These are phyloP conservation scores for Chromoteleia sp. DNA, from an alignment of 2,888 invertebrate genomes.

Conservation along the genomic window DNA sequence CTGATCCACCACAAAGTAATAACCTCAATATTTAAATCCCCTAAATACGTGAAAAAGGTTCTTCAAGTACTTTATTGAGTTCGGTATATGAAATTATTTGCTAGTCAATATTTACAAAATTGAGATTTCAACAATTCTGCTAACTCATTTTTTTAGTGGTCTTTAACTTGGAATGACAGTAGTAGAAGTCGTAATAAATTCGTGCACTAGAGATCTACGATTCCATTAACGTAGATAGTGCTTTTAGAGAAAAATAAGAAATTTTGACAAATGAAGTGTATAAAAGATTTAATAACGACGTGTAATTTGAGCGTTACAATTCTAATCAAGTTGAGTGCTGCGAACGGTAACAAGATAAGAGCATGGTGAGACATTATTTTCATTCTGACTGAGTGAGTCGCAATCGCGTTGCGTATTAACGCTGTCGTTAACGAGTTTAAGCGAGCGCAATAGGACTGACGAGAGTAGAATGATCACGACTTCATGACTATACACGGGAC, in stretches of 20 bases:
- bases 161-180: too few species aligned
- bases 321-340: conserved; percentile 64
- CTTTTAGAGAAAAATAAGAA: conserved; percentile 17
- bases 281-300: conserved; percentile 63
- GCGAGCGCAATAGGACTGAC: conserved; percentile 66
- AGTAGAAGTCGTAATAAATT: too few species aligned
- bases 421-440: conserved; percentile 71
- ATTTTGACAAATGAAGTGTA: conserved; percentile 40
- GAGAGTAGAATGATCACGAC: conserved; percentile 67
- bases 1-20: too few species aligned
- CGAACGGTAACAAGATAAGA: conserved; percentile 63
- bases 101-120: too few species aligned
- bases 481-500: conserved; percentile 65
- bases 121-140: too few species aligned
- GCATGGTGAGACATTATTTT: conserved; percentile 54
- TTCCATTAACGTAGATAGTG: conserved; percentile 5
- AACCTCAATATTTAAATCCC: too few species aligned
- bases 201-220: not conserved
- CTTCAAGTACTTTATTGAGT: too few species aligned
- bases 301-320: conserved; percentile 67
- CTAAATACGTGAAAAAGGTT: too few species aligned
- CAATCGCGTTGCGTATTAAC: conserved; percentile 71
- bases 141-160: too few species aligned
- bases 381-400: conserved; percentile 65
- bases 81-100: too few species aligned